Conservation (phyloP, 1,140 invertebrate species). For the Scaptomyza graminum region DNA sequence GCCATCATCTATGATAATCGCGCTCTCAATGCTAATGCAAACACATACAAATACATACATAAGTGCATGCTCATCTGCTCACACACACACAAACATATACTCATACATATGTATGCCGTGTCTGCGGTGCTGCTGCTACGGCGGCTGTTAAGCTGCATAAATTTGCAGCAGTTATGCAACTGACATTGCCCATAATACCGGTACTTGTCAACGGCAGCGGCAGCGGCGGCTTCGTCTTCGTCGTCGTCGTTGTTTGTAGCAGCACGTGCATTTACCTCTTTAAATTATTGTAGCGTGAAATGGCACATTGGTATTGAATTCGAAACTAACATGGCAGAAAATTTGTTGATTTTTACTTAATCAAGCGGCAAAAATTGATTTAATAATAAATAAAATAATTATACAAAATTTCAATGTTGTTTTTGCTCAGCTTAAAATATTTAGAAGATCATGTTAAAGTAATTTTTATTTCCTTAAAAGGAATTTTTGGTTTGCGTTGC, state of each 20-base stretch:
- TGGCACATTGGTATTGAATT: conserved; percentile 47
- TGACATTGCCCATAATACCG: conserved; percentile 63
- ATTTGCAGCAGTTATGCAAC: conserved; percentile 55
- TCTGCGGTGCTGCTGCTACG: conserved; percentile 5
- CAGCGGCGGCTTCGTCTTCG: conserved; percentile 24
- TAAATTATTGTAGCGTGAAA: conserved; percentile 66
- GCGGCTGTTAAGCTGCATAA: conserved; percentile 41
- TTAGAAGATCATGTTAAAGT: too few species aligned
- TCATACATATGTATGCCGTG: conserved; percentile 2
- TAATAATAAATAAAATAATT: too few species aligned
- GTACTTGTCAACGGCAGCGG: conserved; percentile 68
- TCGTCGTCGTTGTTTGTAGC: conserved; percentile 12
- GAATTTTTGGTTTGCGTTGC: conserved; percentile 8
- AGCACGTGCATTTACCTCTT: conserved; percentile 72
- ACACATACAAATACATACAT: background rate
- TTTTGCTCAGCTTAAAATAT: too few species aligned
- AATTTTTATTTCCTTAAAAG: too few species aligned
- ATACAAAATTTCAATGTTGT: too few species aligned
- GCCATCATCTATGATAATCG: conserved; percentile 34
- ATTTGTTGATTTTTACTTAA: background rate
- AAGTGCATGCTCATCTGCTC: background rate
- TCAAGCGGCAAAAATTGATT: too few species aligned
- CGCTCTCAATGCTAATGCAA: conserved; percentile 43
- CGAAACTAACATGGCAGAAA: background rate
- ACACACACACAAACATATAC: conserved; percentile 1